These are phyloP conservation scores for Mus pahari DNA, from an alignment of 2,113 vertebrate species.

Conservation along the genomic window DNA sequence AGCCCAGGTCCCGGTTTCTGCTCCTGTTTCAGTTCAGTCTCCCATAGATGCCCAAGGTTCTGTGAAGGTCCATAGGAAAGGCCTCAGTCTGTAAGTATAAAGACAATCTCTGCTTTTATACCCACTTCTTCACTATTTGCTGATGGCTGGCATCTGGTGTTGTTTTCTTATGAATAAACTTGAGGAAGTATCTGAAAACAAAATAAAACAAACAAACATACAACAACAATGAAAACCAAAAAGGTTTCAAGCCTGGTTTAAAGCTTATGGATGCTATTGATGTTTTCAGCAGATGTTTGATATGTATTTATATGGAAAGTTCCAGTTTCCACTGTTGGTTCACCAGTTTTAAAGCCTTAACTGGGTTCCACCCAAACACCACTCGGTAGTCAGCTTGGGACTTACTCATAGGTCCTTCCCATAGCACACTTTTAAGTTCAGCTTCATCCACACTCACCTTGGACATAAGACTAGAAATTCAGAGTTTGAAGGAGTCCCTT, in stretches of 20 bases:
- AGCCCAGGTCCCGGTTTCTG: neutral
- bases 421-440: neutral
- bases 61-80: neutral
- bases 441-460: rapidly evolving
- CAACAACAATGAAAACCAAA: neutral
- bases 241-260: constrained; percentile 18
- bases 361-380: neutral
- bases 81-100: neutral
- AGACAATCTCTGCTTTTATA: neutral
- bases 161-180: neutral
- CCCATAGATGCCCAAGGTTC: neutral
- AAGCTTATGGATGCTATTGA: neutral
- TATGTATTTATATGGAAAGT: neutral
- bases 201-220: neutral
- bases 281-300: neutral
- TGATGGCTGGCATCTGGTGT: neutral
- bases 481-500: neutral
- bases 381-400: neutral
- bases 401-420: no score
- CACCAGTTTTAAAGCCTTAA: neutral
- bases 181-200: neutral
- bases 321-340: neutral
- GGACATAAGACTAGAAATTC: neutral
- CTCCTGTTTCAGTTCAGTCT: neutral
- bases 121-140: neutral